A percentile compares a stretch with the other conserved stretches of the same genome.
These are phyloP conservation scores for Sinocyclocheilus anshuiensis DNA, from an alignment of 2,113 vertebrate genomes.

Conservation along the genomic window DNA sequence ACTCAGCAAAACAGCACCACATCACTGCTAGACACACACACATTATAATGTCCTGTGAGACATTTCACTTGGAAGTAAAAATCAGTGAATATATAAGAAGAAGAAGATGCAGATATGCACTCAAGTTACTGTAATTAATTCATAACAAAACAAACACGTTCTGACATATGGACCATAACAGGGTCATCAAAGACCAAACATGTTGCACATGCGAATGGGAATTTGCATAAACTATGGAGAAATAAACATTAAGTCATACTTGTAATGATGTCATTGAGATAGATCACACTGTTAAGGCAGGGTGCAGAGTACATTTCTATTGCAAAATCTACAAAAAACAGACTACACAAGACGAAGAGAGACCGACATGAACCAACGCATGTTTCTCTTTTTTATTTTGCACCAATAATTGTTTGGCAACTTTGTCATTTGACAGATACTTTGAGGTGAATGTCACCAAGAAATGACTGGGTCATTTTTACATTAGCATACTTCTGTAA, in stretches of 20 bases:
- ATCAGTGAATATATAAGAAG: background rate
- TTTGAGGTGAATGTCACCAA: background rate
- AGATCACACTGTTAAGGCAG: background rate
- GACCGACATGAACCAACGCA: too few relatives aligned
- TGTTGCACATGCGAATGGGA: background rate
- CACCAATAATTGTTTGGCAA: background rate
- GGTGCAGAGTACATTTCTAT: background rate
- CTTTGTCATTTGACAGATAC: background rate
- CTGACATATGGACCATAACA: conserved; percentile 8
- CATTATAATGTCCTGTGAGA: background rate
- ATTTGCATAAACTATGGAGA: background rate
- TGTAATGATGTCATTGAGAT: background rate
- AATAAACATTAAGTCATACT: background rate
- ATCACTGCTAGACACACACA: background rate
- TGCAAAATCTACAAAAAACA: conserved; percentile 1
- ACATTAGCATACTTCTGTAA: background rate
- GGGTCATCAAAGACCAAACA: background rate
- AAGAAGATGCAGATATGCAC: background rate
- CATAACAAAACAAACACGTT: background rate
- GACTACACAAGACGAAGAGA: background rate
- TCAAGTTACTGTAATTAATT: background rate
- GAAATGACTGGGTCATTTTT: background rate
- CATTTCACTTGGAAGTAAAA: background rate
- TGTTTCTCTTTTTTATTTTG: background rate
- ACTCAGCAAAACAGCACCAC: conserved; percentile 49